Evolutionary conservation across 2,888 invertebrate species (phyloP), one percentile per base, ranked within the genome.

Genomic region (Drosophila setosimentum): DNA sequence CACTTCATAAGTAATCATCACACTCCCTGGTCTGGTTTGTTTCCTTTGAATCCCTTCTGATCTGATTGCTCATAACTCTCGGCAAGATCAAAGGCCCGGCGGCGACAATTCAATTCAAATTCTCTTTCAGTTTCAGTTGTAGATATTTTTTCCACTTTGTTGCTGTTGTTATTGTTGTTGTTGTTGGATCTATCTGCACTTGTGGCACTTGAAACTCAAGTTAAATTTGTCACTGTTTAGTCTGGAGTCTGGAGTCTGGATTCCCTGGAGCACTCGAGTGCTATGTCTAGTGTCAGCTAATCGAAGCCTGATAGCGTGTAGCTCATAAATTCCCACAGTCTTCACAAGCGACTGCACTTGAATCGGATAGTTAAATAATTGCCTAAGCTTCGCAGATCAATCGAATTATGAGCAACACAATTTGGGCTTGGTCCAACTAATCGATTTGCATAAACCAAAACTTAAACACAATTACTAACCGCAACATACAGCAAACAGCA

Each of bases 201-300:
- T 65, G 54, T 67, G 30, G 45, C 78, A 84, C 87, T 84, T 83
- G 70, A 78, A 60, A 60, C 24, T 67, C 58, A 35, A 30, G 42
- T 68, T 61, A 18, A 65, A 75, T 76, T 76, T 84, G 82, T 80
- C 87, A 82, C 75, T 83, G 71, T 82, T 84, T 73, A 74, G 84
- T 73, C 82, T 80, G 50, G 68, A 40, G 29, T 37, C 7, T 18
- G 35, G 45, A 29, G 24, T 40, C 8, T 21, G 33, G 45, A 30
- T 40, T 11, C 16, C 54, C 33, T 21, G 42, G 13, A 62, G 59
- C 21, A 50, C 53, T 54, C 49, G 49, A 54, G 8, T 13, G 33
- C 33, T 13, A 5, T 42, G 42, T 21, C 21, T 42, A 21, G 59
- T 65, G 51, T 65, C 62, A 27, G 49, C 61, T 68, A 67, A 70